phyloP scores from a whole-genome alignment of 2,113 vertebrate genomes.

The Oceanites oceanicus region DNA sequence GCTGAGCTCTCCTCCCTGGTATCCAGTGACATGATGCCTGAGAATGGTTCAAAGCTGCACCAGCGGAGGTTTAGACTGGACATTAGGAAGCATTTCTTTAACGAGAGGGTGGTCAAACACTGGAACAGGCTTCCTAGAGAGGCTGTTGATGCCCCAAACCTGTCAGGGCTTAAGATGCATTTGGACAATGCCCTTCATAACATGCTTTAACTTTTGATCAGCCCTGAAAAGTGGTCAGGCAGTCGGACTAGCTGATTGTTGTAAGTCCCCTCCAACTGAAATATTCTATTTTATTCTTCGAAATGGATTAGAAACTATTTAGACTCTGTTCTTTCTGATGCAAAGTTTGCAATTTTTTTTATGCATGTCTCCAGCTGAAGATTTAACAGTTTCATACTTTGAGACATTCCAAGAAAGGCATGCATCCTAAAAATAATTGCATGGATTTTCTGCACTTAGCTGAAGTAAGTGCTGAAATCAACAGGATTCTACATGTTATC shows the following conservation, averaged over 20 bases:
- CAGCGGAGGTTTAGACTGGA: neutral
- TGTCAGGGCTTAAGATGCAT: neutral
- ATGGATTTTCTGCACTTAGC: neutral
- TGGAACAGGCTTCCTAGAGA: neutral
- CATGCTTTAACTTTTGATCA: neutral
- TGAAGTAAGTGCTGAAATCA: neutral
- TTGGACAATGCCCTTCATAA: neutral
- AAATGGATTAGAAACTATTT: neutral
- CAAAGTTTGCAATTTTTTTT: neutral
- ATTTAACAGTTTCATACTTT: neutral
- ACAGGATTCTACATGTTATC: neutral
- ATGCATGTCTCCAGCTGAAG: neutral
- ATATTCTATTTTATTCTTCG: neutral
- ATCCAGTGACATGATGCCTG: too few species aligned
- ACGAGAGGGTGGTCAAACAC: neutral
- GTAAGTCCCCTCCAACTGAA: neutral
- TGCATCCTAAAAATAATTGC: neutral
- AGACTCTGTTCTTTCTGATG: neutral
- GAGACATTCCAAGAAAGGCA: neutral
- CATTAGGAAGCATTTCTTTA: neutral
- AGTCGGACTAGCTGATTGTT: neutral
- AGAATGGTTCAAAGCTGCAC: too few species aligned
- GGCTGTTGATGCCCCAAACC: accelerated
- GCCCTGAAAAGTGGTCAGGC: neutral
- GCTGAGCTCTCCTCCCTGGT: too few species aligned